These are phyloP conservation scores for Mormyrops boulengeri DNA, from an alignment of 2,797 vertebrate species.

Conservation along the genomic window DNA sequence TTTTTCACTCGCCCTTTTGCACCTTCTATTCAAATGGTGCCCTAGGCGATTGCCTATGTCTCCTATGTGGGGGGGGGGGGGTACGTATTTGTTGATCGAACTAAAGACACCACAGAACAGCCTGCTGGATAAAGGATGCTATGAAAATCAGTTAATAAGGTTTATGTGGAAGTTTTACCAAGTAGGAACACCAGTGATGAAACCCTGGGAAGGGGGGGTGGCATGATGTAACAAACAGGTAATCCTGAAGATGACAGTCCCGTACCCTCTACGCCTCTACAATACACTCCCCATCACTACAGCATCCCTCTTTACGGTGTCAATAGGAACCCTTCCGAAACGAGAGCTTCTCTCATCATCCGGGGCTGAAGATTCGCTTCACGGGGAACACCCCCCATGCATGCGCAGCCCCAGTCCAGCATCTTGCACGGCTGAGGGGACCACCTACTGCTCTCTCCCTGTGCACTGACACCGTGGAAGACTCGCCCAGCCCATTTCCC, in stretches of 20 bases:
- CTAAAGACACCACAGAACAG: background rate
- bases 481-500: background rate
- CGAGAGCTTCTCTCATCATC: background rate
- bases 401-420: background rate
- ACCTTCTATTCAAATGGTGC: background rate
- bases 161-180: conserved; percentile 5
- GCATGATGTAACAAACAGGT: conserved; percentile 3
- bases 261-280: background rate
- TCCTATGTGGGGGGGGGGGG: background rate
- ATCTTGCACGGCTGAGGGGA: background rate
- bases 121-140: background rate
- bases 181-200: background rate
- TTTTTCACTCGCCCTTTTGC: background rate
- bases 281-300: background rate
- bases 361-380: background rate
- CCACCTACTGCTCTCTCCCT: background rate
- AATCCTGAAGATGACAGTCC: background rate
- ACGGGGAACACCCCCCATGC: background rate
- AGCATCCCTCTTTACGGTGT: background rate
- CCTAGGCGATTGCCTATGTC: background rate
- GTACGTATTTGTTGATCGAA: background rate
- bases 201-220: background rate
- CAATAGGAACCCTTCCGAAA: background rate
- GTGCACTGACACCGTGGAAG: background rate
- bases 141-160: background rate